Evolutionary conservation across 1,140 invertebrate species (phyloP).

Genomic region (Oreohelix idahoensis): DNA sequence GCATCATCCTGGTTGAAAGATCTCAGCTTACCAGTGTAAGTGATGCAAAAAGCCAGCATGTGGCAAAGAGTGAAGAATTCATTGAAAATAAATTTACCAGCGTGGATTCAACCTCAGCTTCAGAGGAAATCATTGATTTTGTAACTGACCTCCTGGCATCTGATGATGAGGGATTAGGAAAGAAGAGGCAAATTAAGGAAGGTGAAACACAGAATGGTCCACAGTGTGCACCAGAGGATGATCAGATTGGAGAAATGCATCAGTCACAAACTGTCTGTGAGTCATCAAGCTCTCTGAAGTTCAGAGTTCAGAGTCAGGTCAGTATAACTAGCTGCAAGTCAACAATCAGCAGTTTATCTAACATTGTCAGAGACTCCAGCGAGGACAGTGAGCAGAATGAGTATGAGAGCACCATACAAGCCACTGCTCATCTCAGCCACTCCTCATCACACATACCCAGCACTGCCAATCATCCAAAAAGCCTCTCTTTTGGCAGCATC

Average conservation of each 20-base stretch:
- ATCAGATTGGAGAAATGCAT: neutral
- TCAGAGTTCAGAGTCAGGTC: neutral
- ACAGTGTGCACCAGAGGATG: neutral
- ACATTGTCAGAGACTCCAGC: neutral
- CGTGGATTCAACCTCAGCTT: constrained; percentile 1
- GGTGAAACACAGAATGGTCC: too few species aligned
- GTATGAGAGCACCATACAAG: neutral
- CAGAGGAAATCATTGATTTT: constrained; percentile 49
- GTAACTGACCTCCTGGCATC: constrained; percentile 46
- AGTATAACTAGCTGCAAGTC: neutral
- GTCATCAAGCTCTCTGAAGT: neutral
- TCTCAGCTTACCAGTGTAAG: neutral
- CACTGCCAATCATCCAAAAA: neutral
- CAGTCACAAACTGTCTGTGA: neutral
- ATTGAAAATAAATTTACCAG: neutral
- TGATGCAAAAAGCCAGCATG: neutral
- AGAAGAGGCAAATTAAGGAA: neutral
- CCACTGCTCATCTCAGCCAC: neutral
- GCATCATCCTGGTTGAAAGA: neutral
- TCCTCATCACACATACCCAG: neutral
- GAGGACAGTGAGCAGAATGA: neutral
- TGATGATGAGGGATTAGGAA: constrained; percentile 19
- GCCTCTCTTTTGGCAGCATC: neutral
- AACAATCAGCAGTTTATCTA: neutral
- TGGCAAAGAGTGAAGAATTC: neutral